A percentile compares a stretch with the other conserved stretches of the same genome.
Conservation (phyloP, 2,888 invertebrate genomes). For the Metalampra italica region DNA sequence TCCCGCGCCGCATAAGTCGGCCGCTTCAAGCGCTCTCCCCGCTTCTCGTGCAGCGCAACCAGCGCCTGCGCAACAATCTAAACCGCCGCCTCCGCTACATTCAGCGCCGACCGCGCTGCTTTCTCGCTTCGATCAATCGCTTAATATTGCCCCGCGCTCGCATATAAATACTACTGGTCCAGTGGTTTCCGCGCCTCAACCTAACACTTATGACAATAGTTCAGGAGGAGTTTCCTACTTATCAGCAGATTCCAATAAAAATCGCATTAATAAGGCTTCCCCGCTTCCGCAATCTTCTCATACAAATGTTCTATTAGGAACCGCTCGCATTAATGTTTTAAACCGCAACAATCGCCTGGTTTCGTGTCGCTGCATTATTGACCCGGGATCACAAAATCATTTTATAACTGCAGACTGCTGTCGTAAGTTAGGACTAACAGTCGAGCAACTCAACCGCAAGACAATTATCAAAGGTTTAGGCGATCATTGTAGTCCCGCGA, state of each 20-base stretch:
- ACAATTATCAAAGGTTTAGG: not conserved
- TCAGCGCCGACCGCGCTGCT: not conserved
- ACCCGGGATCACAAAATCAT: conserved; percentile 1
- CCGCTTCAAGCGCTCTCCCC: not conserved
- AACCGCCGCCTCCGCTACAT: not conserved
- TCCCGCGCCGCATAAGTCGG: not conserved
- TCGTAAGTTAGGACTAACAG: not conserved
- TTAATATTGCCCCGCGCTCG: too few relatives aligned
- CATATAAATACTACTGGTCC: not conserved
- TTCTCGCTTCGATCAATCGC: not conserved
- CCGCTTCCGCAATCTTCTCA: not conserved
- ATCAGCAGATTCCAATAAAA: not conserved
- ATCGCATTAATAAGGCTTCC: too few relatives aligned
- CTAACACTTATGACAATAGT: not conserved
- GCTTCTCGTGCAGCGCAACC: not conserved
- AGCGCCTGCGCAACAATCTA: not conserved
- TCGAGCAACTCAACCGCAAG: not conserved
- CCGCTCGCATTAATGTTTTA: not conserved
- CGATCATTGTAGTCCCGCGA: not conserved
- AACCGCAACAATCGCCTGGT: not conserved
- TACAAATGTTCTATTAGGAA: not conserved
- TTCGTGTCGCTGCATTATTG: not conserved
- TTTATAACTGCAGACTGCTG: not conserved
- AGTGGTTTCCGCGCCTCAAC: too few relatives aligned
- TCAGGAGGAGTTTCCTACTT: not conserved